A percentile compares a stretch with the other conserved stretches of the same genome.
Evolutionary conservation across 2,888 invertebrate genomes (phyloP).

Genomic region (Subacronicta megacephala): DNA sequence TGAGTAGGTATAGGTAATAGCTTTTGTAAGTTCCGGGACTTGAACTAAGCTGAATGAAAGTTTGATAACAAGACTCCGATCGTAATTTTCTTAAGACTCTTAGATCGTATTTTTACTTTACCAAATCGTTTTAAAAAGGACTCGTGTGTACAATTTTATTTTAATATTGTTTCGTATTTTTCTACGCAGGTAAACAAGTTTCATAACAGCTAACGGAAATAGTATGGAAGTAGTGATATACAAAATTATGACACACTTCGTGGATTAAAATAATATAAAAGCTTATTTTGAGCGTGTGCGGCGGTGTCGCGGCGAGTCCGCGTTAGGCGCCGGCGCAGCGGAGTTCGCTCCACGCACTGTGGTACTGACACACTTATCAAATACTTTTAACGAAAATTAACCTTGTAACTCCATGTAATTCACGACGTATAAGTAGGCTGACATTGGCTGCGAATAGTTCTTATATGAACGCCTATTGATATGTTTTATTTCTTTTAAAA

Average conservation of each 20-base stretch:
- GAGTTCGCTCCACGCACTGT: slow-evolving; percentile 32
- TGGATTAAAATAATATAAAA: slow-evolving; percentile 83
- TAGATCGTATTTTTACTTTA: too few relatives aligned
- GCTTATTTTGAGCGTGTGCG: slow-evolving; percentile 64
- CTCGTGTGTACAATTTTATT: not conserved
- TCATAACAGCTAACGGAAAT: slow-evolving; percentile 63
- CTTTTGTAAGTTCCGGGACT: too few relatives aligned
- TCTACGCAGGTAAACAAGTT: slow-evolving; percentile 31
- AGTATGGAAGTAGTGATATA: slow-evolving; percentile 65
- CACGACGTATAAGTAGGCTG: slow-evolving; percentile 57
- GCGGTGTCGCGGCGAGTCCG: slow-evolving; percentile 49
- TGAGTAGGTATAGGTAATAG: too few relatives aligned
- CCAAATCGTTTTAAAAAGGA: too few relatives aligned
- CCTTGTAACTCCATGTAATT: slow-evolving; percentile 63
- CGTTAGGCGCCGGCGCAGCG: slow-evolving; percentile 49
- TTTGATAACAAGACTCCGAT: too few relatives aligned
- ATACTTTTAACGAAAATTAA: slow-evolving; percentile 54
- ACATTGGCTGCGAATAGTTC: slow-evolving; percentile 62
- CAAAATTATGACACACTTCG: slow-evolving; percentile 79
- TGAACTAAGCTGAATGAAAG: too few relatives aligned
- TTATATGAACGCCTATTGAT: slow-evolving; percentile 43
- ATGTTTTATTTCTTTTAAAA: slow-evolving; percentile 32
- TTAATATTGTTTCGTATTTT: slow-evolving; percentile 6
- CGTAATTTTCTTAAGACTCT: too few relatives aligned
- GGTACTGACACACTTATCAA: slow-evolving; percentile 54